Conservation (phyloP, 1,140 invertebrate species). For the Teleogryllus occipitalis region DNA sequence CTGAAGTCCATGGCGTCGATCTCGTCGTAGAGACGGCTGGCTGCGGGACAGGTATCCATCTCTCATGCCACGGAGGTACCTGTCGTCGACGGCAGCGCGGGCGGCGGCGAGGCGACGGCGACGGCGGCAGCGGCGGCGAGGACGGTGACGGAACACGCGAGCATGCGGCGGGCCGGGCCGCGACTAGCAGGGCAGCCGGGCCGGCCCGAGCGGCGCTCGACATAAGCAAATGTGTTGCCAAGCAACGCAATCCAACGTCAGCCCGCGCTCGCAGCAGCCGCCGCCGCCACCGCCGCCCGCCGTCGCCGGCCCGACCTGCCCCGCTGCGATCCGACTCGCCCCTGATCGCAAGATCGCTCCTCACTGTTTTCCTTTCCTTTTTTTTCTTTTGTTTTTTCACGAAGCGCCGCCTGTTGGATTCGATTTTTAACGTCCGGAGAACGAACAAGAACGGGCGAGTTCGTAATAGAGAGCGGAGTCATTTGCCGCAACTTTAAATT, state of each 20-base stretch:
- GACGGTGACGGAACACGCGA: conserved; percentile 10
- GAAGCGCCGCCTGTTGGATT: background rate
- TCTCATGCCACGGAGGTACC: conserved; percentile 6
- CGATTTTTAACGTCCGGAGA: background rate
- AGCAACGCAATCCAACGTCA: conserved; percentile 20
- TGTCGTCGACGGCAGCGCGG: background rate
- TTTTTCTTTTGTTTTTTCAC: too few relatives aligned
- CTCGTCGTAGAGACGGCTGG: conserved; percentile 19
- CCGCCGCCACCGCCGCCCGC: background rate
- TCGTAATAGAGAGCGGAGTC: too few relatives aligned
- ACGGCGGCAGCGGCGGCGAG: background rate
- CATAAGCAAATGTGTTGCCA: conserved; percentile 17
- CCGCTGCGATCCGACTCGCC: background rate
- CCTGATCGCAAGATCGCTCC: background rate
- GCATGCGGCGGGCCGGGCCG: background rate
- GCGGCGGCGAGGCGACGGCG: too few relatives aligned
- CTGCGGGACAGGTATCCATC: conserved; percentile 13
- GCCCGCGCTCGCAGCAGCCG: conserved; percentile 3
- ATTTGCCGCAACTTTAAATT: too few relatives aligned
- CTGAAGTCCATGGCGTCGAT: conserved; percentile 22
- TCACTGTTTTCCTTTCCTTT: background rate
- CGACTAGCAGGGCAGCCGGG: background rate
- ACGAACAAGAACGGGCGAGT: too few relatives aligned
- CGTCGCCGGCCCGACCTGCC: background rate
- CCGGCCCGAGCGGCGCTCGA: conserved; percentile 5